Percentiles rank a stretch among this genome's conserved stretches.
Evolutionary conservation across 2,113 vertebrate genomes (phyloP).

Genomic region (Oenanthe oenanthe): DNA sequence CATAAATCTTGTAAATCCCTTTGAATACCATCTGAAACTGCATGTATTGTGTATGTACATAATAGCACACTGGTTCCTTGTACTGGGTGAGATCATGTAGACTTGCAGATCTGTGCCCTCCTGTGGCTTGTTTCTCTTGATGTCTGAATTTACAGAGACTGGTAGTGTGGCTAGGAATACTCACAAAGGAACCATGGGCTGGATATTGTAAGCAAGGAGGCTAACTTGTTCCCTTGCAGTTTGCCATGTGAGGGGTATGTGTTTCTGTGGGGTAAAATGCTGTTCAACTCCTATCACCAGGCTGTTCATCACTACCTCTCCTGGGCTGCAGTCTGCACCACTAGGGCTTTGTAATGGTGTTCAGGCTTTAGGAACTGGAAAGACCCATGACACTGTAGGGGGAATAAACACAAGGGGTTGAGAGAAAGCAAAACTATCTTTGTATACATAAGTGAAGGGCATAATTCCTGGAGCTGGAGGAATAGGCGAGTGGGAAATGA

Average conservation of each 20-base stretch:
- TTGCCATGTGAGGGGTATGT: not conserved
- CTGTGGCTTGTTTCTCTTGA: not conserved
- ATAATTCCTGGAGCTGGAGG: not conserved
- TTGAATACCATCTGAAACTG: not conserved
- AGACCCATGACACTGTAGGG: not conserved
- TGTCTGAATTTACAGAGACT: not conserved
- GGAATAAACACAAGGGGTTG: not conserved
- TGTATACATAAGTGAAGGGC: not conserved
- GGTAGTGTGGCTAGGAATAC: not conserved
- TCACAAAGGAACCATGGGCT: not conserved
- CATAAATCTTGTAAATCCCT: not conserved
- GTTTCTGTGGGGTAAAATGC: not conserved
- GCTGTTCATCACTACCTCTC: not conserved
- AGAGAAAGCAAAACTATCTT: not conserved
- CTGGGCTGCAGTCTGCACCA: not conserved
- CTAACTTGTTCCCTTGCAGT: not conserved
- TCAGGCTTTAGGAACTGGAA: not conserved
- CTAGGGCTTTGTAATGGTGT: not conserved
- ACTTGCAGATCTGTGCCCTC: not conserved
- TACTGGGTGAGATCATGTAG: not conserved
- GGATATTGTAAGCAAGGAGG: not conserved
- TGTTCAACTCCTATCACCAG: not conserved
- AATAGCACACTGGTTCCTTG: not conserved
- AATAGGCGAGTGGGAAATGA: not conserved
- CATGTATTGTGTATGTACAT: not conserved